Conservation (phyloP, 2,888 invertebrate genomes). For the Spisula subtruncata region DNA sequence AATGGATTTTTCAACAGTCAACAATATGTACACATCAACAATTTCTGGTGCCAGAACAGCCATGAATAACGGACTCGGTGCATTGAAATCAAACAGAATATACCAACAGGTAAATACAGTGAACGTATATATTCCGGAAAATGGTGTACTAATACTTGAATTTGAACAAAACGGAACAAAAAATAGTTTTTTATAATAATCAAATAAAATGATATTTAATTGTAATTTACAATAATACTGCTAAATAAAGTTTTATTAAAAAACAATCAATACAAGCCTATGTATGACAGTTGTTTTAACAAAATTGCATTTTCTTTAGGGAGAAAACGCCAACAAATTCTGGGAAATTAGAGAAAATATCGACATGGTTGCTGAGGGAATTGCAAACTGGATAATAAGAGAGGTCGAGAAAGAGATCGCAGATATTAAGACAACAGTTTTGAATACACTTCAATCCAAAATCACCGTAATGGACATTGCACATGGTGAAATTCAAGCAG, state of each 20-base stretch:
- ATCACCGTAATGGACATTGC: slow-evolving; percentile 71
- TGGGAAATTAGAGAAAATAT: slow-evolving; percentile 78
- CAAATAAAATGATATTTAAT: too few species aligned
- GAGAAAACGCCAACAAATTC: slow-evolving; percentile 76
- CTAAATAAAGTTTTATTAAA: too few species aligned
- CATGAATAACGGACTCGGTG: slow-evolving; percentile 54
- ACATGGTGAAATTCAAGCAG: slow-evolving; percentile 74
- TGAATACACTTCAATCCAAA: slow-evolving; percentile 60
- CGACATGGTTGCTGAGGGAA: slow-evolving; percentile 56
- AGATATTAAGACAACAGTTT: slow-evolving; percentile 52
- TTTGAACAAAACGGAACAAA: too few species aligned
- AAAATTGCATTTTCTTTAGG: slow-evolving; percentile 56
- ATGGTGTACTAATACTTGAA: too few species aligned
- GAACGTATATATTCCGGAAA: too few species aligned
- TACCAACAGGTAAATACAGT: slow-evolving; percentile 40
- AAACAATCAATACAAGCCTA: too few species aligned
- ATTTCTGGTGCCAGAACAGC: slow-evolving; percentile 63
- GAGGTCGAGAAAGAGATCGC: slow-evolving; percentile 71
- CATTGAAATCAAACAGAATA: slow-evolving; percentile 33
- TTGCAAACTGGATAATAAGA: slow-evolving; percentile 65
- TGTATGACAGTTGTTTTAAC: too few species aligned
- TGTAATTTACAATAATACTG: too few species aligned
- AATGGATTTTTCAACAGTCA: slow-evolving; percentile 24
- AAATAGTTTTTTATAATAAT: too few species aligned
- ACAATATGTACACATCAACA: slow-evolving; percentile 66